These are phyloP conservation scores for Chamaea fasciata DNA, from an alignment of 2,113 vertebrate species.

Conservation along the genomic window DNA sequence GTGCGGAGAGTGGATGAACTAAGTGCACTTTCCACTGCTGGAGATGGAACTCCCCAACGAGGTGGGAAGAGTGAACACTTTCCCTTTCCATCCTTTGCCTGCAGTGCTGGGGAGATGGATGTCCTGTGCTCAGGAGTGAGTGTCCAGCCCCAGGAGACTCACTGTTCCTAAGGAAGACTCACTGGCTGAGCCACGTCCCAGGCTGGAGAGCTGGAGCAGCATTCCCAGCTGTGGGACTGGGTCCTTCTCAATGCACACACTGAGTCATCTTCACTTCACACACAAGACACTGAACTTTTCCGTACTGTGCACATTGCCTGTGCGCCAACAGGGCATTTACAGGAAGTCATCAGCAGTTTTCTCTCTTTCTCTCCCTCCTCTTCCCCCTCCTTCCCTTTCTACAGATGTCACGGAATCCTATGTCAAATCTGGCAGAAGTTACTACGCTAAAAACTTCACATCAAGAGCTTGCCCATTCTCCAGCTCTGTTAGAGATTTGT, in stretches of 20 bases:
- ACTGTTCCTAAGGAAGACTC: background rate
- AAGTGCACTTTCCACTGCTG: constrained; percentile 33
- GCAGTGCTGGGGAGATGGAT: background rate
- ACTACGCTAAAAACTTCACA: background rate
- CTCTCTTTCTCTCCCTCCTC: background rate
- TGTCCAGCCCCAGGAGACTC: background rate
- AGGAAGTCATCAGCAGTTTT: background rate
- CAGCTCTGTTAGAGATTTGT: background rate
- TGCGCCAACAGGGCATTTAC: background rate
- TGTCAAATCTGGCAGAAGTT: background rate
- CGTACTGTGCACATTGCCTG: rapidly evolving
- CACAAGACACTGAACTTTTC: background rate
- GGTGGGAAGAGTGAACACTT: background rate
- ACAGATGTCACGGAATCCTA: background rate
- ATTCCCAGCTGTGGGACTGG: background rate
- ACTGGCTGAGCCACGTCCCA: background rate
- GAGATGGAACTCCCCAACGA: rapidly evolving
- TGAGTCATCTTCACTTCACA: background rate
- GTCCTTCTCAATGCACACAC: background rate
- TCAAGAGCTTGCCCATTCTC: background rate
- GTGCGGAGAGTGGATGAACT: background rate
- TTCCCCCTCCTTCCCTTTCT: background rate
- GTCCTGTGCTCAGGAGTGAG: background rate
- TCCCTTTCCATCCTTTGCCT: background rate
- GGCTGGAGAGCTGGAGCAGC: background rate